These are phyloP conservation scores for Trichechus manatus DNA, from an alignment of 2,113 vertebrate species.

Conservation along the genomic window DNA sequence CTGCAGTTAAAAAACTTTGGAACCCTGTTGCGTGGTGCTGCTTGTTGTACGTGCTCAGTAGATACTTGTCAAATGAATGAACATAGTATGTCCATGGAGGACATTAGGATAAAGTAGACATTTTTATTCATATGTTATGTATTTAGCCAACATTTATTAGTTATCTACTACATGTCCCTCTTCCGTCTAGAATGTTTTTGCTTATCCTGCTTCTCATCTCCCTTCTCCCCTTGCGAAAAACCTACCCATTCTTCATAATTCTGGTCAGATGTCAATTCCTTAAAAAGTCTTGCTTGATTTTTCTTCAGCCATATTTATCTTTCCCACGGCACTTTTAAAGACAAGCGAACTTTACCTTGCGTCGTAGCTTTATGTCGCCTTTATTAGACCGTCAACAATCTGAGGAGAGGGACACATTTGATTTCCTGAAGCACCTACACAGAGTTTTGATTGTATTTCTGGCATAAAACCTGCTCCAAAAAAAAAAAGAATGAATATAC, in stretches of 20 bases:
- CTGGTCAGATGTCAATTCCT: constrained; percentile 40
- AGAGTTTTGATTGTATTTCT: constrained; percentile 28
- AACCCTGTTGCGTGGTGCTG: not conserved
- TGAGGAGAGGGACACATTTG: not conserved
- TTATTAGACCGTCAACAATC: not conserved
- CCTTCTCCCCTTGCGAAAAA: not conserved
- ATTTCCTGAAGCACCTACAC: not conserved
- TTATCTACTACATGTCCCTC: not conserved
- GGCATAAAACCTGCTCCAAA: not conserved
- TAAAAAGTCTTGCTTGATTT: constrained; percentile 49
- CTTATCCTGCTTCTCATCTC: constrained; percentile 1
- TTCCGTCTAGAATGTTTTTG: not conserved
- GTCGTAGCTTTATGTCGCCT: not conserved
- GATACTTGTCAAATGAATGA: not conserved
- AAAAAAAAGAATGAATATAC: not conserved
- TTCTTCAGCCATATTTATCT: not conserved
- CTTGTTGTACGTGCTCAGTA: not conserved
- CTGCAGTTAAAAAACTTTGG: not conserved
- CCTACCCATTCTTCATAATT: not conserved
- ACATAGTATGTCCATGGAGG: not conserved
- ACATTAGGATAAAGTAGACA: not conserved
- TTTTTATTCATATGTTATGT: constrained; percentile 20
- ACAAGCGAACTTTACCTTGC: constrained; percentile 36
- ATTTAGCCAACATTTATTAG: constrained; percentile 37
- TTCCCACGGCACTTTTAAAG: not conserved